A percentile compares a stretch with the other conserved stretches of the same genome.
These are phyloP conservation scores for Drosophila erecta DNA, from an alignment of 1,140 invertebrate species.

Conservation along the genomic window DNA sequence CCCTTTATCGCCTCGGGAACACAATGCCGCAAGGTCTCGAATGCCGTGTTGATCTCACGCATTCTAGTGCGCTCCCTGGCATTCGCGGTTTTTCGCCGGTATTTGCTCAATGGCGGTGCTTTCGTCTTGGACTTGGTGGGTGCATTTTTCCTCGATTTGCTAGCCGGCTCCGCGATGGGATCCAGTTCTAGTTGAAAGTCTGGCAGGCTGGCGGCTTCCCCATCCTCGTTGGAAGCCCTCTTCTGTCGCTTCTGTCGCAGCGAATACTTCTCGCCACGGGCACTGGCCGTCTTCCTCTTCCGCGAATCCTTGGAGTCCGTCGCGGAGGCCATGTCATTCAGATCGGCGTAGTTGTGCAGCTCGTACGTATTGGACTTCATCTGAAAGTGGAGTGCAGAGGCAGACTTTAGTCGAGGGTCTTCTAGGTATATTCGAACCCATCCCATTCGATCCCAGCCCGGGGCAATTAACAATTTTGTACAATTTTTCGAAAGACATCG, in stretches of 20 bases:
- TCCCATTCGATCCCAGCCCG: conserved; percentile 18
- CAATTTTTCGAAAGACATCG: conserved; percentile 27
- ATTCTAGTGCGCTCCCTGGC: conserved; percentile 93
- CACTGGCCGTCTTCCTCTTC: conserved; percentile 51
- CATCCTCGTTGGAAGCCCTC: conserved; percentile 27
- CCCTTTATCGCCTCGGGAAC: conserved; percentile 87
- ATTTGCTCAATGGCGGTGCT: conserved; percentile 94
- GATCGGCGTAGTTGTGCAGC: conserved; percentile 75
- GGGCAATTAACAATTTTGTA: conserved; percentile 77
- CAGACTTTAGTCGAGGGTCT: conserved; percentile 40
- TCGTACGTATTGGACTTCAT: conserved; percentile 76
- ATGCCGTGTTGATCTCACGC: conserved; percentile 95
- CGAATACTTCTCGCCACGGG: conserved; percentile 77
- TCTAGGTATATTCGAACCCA: conserved; percentile 23
- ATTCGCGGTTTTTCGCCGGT: conserved; percentile 95
- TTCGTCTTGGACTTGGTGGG: conserved; percentile 87
- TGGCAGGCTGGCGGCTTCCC: not conserved
- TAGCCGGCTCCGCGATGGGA: conserved; percentile 2
- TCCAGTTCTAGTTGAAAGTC: conserved; percentile 42
- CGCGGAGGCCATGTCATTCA: conserved; percentile 48
- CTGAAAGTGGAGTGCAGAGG: conserved; percentile 53
- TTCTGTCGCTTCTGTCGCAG: conserved; percentile 78
- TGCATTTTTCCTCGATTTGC: conserved; percentile 34
- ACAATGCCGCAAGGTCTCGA: conserved; percentile 90
- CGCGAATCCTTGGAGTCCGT: conserved; percentile 47